Base-by-base conservation (phyloP, 2,888 invertebrate species). In the Iphiclides podalirius region DNA sequence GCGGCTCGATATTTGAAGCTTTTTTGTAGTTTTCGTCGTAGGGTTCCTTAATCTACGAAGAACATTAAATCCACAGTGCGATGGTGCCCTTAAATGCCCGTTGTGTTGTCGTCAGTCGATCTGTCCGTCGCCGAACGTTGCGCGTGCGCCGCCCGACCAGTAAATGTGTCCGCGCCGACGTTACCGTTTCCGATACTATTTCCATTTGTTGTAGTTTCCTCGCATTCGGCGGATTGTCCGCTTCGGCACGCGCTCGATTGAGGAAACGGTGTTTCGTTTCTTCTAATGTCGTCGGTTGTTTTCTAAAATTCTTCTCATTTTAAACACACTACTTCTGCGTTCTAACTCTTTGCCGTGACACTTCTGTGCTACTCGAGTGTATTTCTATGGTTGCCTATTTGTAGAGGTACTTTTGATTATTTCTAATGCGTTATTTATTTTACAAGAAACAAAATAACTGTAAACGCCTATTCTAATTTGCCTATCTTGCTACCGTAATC, bases 111-210 rank as follows among this genome's bases (percentile, higher is more conserved):
- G 67, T 66, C 79, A 70, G 72, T 55, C 78, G 64, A 79, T 86
- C 72, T 73, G 64, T 79, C 81, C 66, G 71, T 85, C 84, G 66
- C 42, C 71, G 54, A 53, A 53, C 57, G 38, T 57, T 64, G 63
- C 62, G 58, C 53, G 49, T 51, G 52, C 60, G 56, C 57, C 48
- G 41, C 49, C 47, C 61, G 62, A 66, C 60, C 67, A 67, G 70
- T 86, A 84, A 85, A 85, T 80, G 63, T 75, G 80, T 86, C 77
- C 67, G 58, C 85, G 64, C 66, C 47, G 38, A 59, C 75, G 75
- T 82, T 81, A 73, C 75, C 60, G 76, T 70, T 79, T 85, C 87
- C 86, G 77, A 80, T 70, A 67, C 71, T 72, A 72, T 75, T 73
- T 75, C 71, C 70, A 78, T 79, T 78, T 79, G 77, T 72, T 70